Evolutionary conservation across 2,113 vertebrate species (phyloP).

Genomic region (Pardalotus punctatus): DNA sequence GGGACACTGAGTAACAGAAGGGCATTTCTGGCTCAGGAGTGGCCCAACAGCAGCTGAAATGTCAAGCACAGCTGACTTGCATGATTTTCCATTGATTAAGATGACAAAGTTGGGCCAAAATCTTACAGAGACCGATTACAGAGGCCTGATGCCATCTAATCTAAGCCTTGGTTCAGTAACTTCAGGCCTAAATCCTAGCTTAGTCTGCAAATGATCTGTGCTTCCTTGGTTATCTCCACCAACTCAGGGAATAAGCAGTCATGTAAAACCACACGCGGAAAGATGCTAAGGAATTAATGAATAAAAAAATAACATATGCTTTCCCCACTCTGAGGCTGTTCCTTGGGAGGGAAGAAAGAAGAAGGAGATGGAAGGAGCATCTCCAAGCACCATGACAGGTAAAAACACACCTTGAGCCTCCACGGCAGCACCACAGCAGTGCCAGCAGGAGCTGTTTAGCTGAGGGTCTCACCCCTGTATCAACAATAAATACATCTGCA

Average conservation of each 20-base stretch:
- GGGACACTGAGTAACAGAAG: conserved; percentile 1
- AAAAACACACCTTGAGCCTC: not conserved
- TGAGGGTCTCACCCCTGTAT: conserved; percentile 60
- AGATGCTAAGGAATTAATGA: conserved; percentile 23
- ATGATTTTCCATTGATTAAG: conserved; percentile 63
- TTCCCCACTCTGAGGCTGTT: not conserved
- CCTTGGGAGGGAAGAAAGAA: not conserved
- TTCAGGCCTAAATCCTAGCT: conserved; percentile 51
- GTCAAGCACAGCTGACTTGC: conserved; percentile 43
- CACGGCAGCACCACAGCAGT: accelerated
- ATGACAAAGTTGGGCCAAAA: conserved; percentile 50
- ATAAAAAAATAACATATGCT: not conserved
- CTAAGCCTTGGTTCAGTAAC: conserved; percentile 33
- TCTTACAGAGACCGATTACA: conserved; percentile 10
- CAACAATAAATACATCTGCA: conserved; percentile 75
- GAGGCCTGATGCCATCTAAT: conserved; percentile 52
- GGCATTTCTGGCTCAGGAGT: conserved; percentile 30
- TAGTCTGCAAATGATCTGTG: conserved; percentile 29
- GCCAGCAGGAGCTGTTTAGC: not conserved
- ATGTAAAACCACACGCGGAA: not conserved
- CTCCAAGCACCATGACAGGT: not conserved
- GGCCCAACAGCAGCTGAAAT: not conserved
- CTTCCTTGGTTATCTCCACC: conserved; percentile 31
- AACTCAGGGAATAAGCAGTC: conserved; percentile 27
- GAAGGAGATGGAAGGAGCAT: not conserved